Conservation (phyloP, 2,888 invertebrate genomes). For the Chrysolina haemoptera region DNA sequence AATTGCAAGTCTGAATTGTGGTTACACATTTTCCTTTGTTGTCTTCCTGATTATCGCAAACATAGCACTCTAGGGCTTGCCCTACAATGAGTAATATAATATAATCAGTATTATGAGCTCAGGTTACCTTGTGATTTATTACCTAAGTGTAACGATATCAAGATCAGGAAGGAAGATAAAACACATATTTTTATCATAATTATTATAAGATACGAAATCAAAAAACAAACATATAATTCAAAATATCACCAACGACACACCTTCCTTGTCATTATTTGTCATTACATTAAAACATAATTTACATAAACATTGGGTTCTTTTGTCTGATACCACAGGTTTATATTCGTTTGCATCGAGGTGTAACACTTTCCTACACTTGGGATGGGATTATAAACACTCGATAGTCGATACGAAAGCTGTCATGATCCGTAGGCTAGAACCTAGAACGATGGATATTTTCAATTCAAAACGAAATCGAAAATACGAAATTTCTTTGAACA, state of each 20-base stretch:
- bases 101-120: neutral
- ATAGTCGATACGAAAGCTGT: too few species aligned
- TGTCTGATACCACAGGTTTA: too few species aligned
- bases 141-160: slow-evolving; percentile 21
- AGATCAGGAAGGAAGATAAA: slow-evolving; percentile 1
- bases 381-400: too few species aligned
- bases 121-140: neutral
- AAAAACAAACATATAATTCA: too few species aligned
- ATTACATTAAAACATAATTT: too few species aligned
- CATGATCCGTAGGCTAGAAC: too few species aligned
- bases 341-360: too few species aligned
- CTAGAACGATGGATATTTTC: too few species aligned
- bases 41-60: slow-evolving; percentile 92
- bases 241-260: neutral
- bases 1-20: slow-evolving; percentile 92
- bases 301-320: too few species aligned
- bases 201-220: neutral
- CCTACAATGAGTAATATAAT: slow-evolving; percentile 70
- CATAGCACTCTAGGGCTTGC: slow-evolving; percentile 90
- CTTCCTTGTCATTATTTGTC: neutral
- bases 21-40: slow-evolving; percentile 94
- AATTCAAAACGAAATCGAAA: too few species aligned
- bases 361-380: too few species aligned
- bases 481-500: too few species aligned
- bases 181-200: slow-evolving; percentile 15